Evolutionary conservation across 2,888 invertebrate genomes (phyloP).

Genomic region (Chelonus formosanus): DNA sequence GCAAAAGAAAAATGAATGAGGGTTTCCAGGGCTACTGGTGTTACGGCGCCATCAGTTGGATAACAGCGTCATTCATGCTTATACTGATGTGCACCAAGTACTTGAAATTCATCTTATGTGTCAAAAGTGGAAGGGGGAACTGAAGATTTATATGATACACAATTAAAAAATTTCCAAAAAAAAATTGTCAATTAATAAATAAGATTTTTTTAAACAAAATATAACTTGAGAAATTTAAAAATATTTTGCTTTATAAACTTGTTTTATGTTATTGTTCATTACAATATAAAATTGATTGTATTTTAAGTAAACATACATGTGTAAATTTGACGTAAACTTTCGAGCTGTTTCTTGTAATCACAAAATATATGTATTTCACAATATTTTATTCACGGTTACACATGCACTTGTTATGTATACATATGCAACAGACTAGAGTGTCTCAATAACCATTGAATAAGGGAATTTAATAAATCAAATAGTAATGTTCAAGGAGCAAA

Average conservation of each 20-base stretch:
- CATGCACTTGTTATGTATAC: constrained; percentile 5
- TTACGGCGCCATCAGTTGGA: constrained; percentile 26
- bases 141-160: constrained; percentile 13
- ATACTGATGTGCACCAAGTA: constrained; percentile 29
- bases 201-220: too few species aligned
- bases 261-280: too few species aligned
- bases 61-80: constrained; percentile 33
- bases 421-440: background rate
- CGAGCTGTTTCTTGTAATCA: too few species aligned
- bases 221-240: too few species aligned
- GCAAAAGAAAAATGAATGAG: constrained; percentile 29
- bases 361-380: background rate
- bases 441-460: background rate
- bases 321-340: too few species aligned
- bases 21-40: constrained; percentile 17
- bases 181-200: too few species aligned
- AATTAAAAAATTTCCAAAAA: too few species aligned
- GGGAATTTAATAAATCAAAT: background rate
- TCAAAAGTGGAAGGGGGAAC: constrained; percentile 11
- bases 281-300: too few species aligned
- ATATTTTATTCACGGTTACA: background rate
- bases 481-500: too few species aligned
- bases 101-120: constrained; percentile 31
- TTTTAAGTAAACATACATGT: too few species aligned
- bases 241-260: too few species aligned